Conservation (phyloP, 2,113 vertebrate genomes). For the Corythaixoides concolor region DNA sequence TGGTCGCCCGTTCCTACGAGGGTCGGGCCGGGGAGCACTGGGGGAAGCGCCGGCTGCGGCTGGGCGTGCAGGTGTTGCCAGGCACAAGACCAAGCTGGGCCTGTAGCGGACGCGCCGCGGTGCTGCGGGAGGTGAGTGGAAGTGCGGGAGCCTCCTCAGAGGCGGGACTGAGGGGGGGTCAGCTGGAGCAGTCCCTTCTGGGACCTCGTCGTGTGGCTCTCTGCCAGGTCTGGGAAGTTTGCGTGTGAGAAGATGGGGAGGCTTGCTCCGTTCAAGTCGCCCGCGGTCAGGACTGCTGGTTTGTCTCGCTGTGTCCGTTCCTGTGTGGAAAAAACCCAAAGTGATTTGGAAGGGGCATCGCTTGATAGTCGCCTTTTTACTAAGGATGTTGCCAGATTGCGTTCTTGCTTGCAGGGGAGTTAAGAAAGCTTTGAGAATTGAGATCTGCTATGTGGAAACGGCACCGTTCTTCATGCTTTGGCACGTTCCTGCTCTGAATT, state of each 20-base stretch:
- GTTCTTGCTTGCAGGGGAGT: background rate
- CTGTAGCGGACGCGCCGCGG: fast-evolving
- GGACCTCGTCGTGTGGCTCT: fast-evolving
- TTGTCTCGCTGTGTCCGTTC: fast-evolving
- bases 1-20: background rate
- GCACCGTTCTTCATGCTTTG: background rate
- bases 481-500: background rate
- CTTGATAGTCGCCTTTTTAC: background rate
- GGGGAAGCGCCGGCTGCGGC: background rate
- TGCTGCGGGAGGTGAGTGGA: background rate
- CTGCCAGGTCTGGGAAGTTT: fast-evolving
- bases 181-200: fast-evolving
- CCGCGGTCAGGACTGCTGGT: background rate
- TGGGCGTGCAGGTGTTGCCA: background rate
- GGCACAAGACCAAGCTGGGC: background rate
- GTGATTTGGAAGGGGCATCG: fast-evolving
- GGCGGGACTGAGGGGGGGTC: too few relatives aligned
- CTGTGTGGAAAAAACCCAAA: fast-evolving
- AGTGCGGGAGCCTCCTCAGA: fast-evolving
- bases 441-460: background rate
- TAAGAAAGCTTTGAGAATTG: background rate
- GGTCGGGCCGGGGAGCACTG: background rate
- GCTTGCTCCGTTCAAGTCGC: too few relatives aligned
- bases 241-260: background rate
- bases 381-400: fast-evolving